Base-by-base conservation (phyloP, 1,140 invertebrate genomes). In the Diprion similis region DNA sequence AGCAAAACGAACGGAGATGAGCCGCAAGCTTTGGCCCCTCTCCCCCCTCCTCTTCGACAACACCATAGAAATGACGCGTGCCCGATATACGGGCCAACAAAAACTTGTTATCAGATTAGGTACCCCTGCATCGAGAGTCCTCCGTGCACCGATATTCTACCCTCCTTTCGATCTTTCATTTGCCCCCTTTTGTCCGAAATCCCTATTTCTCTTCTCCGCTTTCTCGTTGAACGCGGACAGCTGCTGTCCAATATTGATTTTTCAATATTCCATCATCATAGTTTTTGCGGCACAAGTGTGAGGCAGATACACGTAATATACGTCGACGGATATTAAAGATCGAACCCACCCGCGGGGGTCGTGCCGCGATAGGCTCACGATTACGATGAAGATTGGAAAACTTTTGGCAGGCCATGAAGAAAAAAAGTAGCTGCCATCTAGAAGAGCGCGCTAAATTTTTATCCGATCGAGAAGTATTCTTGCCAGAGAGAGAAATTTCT, bases 101-200 rank as follows among this genome's bases (percentile, higher is more conserved):
- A 87, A 87, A 85, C 77, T 87, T 81, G 83, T 87, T 87, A 87
- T 87, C 87, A 84, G 86, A 87, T 88, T 86, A 84, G 79, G 79
- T 78, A 77, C 78, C 78, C 66, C 79, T 76, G 13, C 59, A 15
- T 15, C 59, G 17, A 64, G 59, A 64, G 17, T 18, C 13, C 1
- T 18, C 59, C 59, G 13, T 3, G 17, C 17, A 64, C 37, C 66
- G 17, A 59, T 68, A 45, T 78, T 77, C 69, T 77, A 77, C 71
- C 76, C 70, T 77, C 73, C 74, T 76, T 69, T 75, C 74, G 11
- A 11, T 24, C 69, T 72, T 46, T 77, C 59, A 59, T 59, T 59
- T 59, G 11, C 51, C 51, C 68, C 51, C 18, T 45, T 15, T 45
- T 68, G 18, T 11, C 19, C 67, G 59, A 65, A 65, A 18, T 18